Evolutionary conservation across 35 echinoderm and acorn worm species (phyloP), one percentile per base, ranked within the genome.

Genomic region (Heliocidaris tuberculata): DNA sequence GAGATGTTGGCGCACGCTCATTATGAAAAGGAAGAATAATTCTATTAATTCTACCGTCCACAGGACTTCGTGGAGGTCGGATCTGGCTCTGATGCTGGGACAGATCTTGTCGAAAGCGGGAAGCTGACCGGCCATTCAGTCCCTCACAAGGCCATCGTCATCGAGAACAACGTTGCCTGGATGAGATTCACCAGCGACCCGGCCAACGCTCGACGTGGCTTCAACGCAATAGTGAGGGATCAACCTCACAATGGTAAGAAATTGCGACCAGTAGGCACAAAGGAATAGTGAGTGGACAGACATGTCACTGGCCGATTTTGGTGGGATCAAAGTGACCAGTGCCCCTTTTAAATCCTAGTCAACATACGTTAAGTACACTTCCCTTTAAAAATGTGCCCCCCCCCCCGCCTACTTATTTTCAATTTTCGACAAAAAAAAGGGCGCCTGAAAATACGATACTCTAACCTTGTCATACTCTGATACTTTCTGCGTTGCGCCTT

Each of bases 51-150:
- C 13, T 86, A 29, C 9, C 85, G 9, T 86, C 31, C 47, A 13
- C 31, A 96, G 93, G 97, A 98, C 85, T 93, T 98, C 59, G 56
- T 98, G 47, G 92, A 96, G 65, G 96, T 98, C 48, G 97, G 97
- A 24, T 32, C 31, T 31, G 97, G 97, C 2, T 30, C 56, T 5
- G 96, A 21, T 32, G 24, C 50, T 48, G 96, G 96, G 16, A 21
- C 92, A 29, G 70, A 87, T 92, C n/a, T 70, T 2, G 17, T 95
- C 15, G 32, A 65, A 4, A 16, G 95, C 8, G 52, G 87, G 4
- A 91, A 91, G 1, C 60, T 98, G 0, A 95, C 96, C 9, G 97
- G 96, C 17, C 93, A 85, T 32, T 60, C 24, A 17, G 42, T 56
- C 8, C 86, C 94, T 19, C 59, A 88, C 21, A 94, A 96, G 15